phyloP scores from a whole-genome alignment of 2,888 invertebrate species.

The Aphidius colemani region DNA sequence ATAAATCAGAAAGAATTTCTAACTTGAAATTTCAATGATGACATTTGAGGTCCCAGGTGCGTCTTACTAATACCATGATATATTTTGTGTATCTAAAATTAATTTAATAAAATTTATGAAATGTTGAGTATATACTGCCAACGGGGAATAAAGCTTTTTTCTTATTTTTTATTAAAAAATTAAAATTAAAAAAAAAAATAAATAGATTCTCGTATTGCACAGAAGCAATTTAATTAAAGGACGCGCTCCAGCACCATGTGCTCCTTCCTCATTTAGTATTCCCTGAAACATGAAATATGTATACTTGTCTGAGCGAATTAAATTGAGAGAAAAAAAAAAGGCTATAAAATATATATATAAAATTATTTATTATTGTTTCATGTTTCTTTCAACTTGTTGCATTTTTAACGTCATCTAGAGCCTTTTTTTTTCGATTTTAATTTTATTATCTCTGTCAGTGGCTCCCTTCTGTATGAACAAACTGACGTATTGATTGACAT shows the following conservation, averaged over 20 bases:
- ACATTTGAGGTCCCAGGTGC: conserved; percentile 26
- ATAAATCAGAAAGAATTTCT: conserved; percentile 15
- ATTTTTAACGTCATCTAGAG: conserved; percentile 19
- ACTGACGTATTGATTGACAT: conserved; percentile 35
- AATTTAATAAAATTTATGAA: conserved; percentile 9
- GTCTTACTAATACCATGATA: conserved; percentile 22
- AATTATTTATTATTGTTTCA: too few species aligned
- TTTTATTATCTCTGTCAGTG: not conserved
- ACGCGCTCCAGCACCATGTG: conserved; percentile 3
- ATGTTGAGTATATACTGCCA: too few species aligned
- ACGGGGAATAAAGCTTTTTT: too few species aligned
- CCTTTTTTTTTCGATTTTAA: too few species aligned
- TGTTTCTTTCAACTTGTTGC: conserved; percentile 26
- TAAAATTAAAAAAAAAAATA: too few species aligned
- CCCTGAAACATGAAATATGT: conserved; percentile 15
- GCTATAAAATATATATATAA: too few species aligned
- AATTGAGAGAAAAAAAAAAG: conserved; percentile 9
- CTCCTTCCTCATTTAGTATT: not conserved
- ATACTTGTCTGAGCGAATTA: conserved; percentile 18
- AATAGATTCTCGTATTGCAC: not conserved
- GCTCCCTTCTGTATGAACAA: not conserved
- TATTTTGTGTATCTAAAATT: conserved; percentile 20
- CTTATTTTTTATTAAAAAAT: too few species aligned
- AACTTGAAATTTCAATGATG: conserved; percentile 11
- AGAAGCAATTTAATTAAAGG: conserved; percentile 29